phyloP scores from a whole-genome alignment of 2,113 vertebrate species.

The Himantopus leucocephalus region DNA sequence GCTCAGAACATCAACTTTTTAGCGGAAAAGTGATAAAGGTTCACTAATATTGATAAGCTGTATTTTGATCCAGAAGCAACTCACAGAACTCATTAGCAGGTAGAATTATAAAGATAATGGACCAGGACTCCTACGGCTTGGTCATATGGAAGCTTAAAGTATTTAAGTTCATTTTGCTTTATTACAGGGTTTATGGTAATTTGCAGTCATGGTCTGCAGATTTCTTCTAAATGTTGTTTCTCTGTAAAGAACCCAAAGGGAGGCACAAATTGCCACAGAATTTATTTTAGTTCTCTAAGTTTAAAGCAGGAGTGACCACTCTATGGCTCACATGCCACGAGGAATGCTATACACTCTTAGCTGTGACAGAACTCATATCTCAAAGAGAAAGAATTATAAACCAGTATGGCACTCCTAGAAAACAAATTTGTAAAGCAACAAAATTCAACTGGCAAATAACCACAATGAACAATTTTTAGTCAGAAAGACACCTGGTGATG shows the following conservation, averaged over 20 bases:
- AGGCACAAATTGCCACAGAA: not conserved
- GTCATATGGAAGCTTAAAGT: conserved; percentile 30
- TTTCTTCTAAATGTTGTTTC: conserved; percentile 9
- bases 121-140: conserved; percentile 42
- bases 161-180: conserved; percentile 42
- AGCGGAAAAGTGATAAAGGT: conserved; percentile 50
- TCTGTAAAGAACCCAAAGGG: not conserved
- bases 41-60: conserved; percentile 45
- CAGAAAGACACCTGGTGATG: not conserved
- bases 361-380: not conserved
- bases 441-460: not conserved
- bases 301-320: not conserved
- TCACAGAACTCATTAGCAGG: conserved; percentile 65
- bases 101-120: conserved; percentile 43
- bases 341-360: not conserved
- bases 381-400: not conserved
- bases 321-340: not conserved
- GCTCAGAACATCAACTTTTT: conserved; percentile 46
- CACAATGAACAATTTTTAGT: not conserved
- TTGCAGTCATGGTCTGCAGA: conserved; percentile 13
- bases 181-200: conserved; percentile 29
- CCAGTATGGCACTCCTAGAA: not conserved
- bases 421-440: not conserved
- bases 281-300: not conserved
- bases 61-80: conserved; percentile 56